Evolutionary conservation across 2,888 invertebrate genomes (phyloP).

Genomic region (Pristionchus arcanus): DNA sequence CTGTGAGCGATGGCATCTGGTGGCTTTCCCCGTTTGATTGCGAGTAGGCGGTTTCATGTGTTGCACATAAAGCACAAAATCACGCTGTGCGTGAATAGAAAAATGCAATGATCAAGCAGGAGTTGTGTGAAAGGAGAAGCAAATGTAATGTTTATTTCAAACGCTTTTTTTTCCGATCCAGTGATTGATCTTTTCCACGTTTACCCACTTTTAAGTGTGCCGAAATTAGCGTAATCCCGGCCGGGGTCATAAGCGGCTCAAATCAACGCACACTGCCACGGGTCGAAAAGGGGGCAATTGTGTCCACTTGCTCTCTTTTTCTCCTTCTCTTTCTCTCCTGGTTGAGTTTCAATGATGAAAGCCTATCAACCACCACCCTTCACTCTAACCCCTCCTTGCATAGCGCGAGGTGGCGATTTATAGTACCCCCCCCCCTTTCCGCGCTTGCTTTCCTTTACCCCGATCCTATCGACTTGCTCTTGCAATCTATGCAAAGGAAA

Average conservation of each 20-base stretch:
- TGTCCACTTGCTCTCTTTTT: not conserved
- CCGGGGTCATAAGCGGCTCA: slow-evolving; percentile 13
- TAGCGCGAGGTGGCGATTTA: not conserved
- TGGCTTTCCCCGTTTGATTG: not conserved
- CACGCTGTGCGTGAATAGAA: not conserved
- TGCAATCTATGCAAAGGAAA: not conserved
- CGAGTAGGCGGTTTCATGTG: not conserved
- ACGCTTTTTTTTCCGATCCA: not conserved
- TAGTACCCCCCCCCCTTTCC: slow-evolving; percentile 4
- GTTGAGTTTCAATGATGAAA: not conserved
- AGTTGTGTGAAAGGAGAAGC: not conserved
- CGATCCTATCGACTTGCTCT: not conserved
- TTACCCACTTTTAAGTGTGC: not conserved
- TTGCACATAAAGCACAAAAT: not conserved
- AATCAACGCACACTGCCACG: not conserved
- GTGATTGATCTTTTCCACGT: not conserved
- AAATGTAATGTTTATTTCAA: not conserved
- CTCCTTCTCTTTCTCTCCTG: not conserved
- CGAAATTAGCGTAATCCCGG: slow-evolving; percentile 6
- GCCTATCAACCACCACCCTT: not conserved
- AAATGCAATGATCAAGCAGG: not conserved
- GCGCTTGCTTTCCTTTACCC: not conserved
- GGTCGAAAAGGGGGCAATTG: not conserved
- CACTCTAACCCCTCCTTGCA: not conserved
- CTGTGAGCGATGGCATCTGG: not conserved